Evolutionary conservation across 2,113 vertebrate genomes (phyloP).

Genomic region (Shinisaurus crocodilurus): DNA sequence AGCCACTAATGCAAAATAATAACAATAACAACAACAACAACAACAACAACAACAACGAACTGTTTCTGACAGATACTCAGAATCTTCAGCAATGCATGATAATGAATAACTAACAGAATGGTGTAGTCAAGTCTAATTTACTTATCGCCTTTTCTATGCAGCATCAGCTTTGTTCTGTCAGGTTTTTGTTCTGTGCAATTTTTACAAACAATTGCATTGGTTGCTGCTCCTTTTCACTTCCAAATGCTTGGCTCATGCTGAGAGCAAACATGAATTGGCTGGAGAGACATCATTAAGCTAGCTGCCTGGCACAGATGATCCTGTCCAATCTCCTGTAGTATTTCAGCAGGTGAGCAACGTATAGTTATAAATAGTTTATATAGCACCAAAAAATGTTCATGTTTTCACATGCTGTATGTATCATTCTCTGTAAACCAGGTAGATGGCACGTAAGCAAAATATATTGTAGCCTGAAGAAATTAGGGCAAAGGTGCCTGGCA

Average conservation of each 20-base stretch:
- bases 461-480: conserved; percentile 16
- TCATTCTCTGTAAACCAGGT: conserved; percentile 30
- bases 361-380: conserved; percentile 45
- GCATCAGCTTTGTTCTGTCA: not conserved
- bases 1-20: not conserved
- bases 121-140: not conserved
- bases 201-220: conserved; percentile 16
- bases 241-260: conserved; percentile 14
- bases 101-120: conserved; percentile 19
- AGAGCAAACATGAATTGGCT: conserved; percentile 19
- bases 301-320: not conserved
- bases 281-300: conserved; percentile 39
- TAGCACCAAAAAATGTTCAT: conserved; percentile 41
- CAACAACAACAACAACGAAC: not conserved
- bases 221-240: conserved; percentile 24
- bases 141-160: conserved; percentile 17
- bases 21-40: not conserved
- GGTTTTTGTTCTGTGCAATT: conserved; percentile 11
- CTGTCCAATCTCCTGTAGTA: conserved; percentile 31
- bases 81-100: not conserved
- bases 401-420: conserved; percentile 17
- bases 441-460: conserved; percentile 23
- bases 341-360: conserved; percentile 37
- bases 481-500: conserved; percentile 27
- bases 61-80: not conserved